Percentiles rank a stretch among this genome's conserved stretches.
Evolutionary conservation across 2,888 invertebrate genomes (phyloP).

Genomic region (Pyrocoelia pectoralis): DNA sequence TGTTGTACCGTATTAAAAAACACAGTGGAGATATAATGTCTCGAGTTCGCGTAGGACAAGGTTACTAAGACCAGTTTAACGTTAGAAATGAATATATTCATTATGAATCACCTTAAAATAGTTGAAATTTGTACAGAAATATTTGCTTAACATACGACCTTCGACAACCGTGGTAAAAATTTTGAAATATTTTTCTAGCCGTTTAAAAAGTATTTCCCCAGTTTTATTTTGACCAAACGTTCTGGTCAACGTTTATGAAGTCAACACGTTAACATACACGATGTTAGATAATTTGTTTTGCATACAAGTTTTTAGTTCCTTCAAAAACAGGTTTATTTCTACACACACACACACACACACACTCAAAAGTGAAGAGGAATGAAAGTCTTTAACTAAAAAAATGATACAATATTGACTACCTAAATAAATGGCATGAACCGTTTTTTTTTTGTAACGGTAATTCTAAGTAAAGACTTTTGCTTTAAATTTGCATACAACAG

Average conservation of each 20-base stretch:
- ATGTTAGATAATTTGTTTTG: not conserved
- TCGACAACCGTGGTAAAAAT: slow-evolving; percentile 2
- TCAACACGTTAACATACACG: not conserved
- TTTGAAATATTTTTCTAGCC: not conserved
- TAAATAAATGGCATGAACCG: not conserved
- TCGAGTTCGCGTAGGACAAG: slow-evolving; percentile 24
- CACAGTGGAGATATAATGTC: slow-evolving; percentile 16
- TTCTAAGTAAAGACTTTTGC: not conserved
- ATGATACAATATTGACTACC: too few relatives aligned
- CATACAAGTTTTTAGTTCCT: slow-evolving; percentile 6
- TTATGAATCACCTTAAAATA: slow-evolving; percentile 21
- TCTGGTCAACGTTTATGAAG: not conserved
- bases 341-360: too few relatives aligned
- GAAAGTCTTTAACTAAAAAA: too few relatives aligned
- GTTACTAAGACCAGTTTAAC: slow-evolving; percentile 20
- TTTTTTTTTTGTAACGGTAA: not conserved
- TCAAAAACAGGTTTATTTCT: slow-evolving; percentile 5
- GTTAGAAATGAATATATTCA: slow-evolving; percentile 20
- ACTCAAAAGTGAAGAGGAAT: not conserved
- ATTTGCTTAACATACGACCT: not conserved
- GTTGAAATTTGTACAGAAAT: slow-evolving; percentile 11
- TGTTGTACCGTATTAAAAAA: slow-evolving; percentile 8
- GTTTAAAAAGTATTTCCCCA: not conserved
- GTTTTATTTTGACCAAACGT: not conserved
- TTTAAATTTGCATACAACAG: slow-evolving; percentile 9